Evolutionary conservation across 2,113 vertebrate genomes (phyloP).

Genomic region (Neodon shergylaensis): DNA sequence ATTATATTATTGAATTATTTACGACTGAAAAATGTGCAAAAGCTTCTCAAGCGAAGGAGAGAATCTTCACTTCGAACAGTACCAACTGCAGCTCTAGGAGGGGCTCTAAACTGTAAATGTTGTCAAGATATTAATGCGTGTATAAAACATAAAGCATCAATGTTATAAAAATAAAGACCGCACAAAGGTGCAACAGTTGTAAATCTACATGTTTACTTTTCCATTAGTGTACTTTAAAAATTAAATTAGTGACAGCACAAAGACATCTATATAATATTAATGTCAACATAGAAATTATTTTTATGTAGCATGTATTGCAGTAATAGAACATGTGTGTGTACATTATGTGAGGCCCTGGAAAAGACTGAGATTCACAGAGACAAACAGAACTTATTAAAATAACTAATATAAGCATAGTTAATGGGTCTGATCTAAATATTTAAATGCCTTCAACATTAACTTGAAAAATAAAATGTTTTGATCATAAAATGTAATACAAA

Average conservation of each 20-base stretch:
- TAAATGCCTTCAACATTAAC: slow-evolving; percentile 1
- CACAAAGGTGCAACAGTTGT: slow-evolving; percentile 1
- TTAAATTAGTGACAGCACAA: background rate
- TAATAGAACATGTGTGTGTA: background rate
- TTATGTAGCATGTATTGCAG: background rate
- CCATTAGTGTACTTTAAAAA: background rate
- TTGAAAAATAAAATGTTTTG: slow-evolving; percentile 35
- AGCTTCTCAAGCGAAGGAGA: background rate
- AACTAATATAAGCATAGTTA: background rate
- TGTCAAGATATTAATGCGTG: background rate
- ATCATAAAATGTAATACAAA: slow-evolving; percentile 22
- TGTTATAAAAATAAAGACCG: background rate
- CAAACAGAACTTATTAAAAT: background rate
- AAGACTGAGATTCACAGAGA: background rate
- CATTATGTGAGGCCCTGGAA: background rate
- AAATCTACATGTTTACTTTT: background rate
- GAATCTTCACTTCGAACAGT: background rate
- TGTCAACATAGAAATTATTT: slow-evolving; percentile 10
- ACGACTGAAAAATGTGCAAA: slow-evolving; percentile 28
- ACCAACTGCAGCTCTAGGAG: background rate
- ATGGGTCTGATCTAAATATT: background rate
- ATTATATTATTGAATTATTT: slow-evolving; percentile 25
- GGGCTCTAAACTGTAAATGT: background rate
- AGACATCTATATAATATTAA: background rate
- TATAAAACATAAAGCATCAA: background rate